These are phyloP conservation scores for Nomada flava DNA, from an alignment of 2,888 invertebrate genomes.

Conservation along the genomic window DNA sequence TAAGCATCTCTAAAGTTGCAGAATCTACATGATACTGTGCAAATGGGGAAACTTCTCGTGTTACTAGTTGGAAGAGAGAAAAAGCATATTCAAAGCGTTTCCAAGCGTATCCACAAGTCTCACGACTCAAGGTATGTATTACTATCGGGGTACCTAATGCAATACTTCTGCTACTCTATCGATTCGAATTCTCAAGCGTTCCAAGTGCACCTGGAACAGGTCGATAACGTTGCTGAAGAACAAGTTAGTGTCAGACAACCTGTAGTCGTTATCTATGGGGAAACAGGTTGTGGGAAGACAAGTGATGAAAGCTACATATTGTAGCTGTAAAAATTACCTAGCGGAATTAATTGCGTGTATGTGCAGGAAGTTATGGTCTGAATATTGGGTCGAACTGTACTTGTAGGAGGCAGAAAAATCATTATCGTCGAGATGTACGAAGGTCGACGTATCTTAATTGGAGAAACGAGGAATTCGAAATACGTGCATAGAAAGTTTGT, in stretches of 20 bases:
- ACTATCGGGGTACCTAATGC: background rate
- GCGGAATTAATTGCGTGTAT: slow-evolving; percentile 67
- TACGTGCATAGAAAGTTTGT: background rate
- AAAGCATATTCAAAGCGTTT: no score
- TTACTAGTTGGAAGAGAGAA: no score
- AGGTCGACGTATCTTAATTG: background rate
- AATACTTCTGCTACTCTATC: background rate
- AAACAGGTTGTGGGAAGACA: slow-evolving; percentile 49
- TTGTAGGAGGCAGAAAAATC: background rate
- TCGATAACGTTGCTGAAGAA: slow-evolving; percentile 11
- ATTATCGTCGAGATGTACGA: background rate
- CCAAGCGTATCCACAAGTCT: no score
- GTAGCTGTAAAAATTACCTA: slow-evolving; percentile 64
- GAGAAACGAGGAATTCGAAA: background rate
- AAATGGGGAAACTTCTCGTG: background rate
- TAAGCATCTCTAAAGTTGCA: background rate
- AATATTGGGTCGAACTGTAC: slow-evolving; percentile 60
- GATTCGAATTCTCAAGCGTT: background rate
- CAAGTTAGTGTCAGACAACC: background rate
- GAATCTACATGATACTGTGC: background rate
- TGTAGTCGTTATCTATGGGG: slow-evolving; percentile 41
- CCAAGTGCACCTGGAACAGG: slow-evolving; percentile 4
- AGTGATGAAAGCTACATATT: slow-evolving; percentile 47
- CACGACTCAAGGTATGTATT: background rate
- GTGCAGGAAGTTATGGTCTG: slow-evolving; percentile 52